Percentiles rank a stretch among this genome's conserved stretches.
Evolutionary conservation across 2,113 vertebrate genomes (phyloP).

Genomic region (human): GRCh38 chr12:92103501-92104000

Average conservation of each 20-base stretch:
- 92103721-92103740: background rate
- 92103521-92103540: background rate
- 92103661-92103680: no score
- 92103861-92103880: no score
- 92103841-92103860: background rate
- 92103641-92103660: background rate
- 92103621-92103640: background rate
- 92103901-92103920: no score
- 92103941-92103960: no score
- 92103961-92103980: no score
- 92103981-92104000: no score
- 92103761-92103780: background rate
- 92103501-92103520: background rate
- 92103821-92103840: background rate
- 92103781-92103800: background rate
- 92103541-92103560: background rate
- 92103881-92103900: no score
- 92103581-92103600: background rate
- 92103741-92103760: background rate
- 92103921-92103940: no score
- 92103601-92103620: background rate
- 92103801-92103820: background rate
- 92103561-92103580: background rate
- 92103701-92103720: constrained; percentile 16
- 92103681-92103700: background rate